Evolutionary conservation across 2,797 vertebrate genomes (phyloP).

Genomic region (Tamandua tetradactyla): DNA sequence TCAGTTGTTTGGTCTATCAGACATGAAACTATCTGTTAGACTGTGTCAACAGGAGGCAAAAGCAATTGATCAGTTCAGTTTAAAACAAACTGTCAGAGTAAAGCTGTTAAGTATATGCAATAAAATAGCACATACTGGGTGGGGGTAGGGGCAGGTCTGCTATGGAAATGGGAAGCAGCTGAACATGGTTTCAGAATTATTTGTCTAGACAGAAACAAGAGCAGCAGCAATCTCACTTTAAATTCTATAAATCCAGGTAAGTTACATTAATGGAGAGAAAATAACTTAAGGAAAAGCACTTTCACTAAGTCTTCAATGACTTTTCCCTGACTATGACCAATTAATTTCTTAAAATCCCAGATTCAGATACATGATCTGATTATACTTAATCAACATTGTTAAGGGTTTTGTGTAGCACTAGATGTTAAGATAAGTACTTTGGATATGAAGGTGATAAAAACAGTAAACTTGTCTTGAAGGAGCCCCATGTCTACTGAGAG

Average conservation of each 20-base stretch:
- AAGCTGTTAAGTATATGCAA: neutral
- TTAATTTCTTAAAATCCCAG: constrained; percentile 18
- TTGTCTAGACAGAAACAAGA: neutral
- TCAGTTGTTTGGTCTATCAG: neutral
- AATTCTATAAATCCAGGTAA: neutral
- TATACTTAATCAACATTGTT: neutral
- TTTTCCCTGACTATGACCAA: neutral
- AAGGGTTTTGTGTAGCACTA: neutral
- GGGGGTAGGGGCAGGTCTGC: too few relatives aligned
- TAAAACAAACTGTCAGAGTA: neutral
- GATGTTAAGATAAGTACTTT: neutral
- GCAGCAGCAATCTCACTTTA: neutral
- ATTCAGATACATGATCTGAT: neutral
- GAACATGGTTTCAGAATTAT: neutral
- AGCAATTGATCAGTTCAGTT: neutral
- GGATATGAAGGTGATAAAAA: neutral
- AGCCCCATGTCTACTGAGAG: neutral
- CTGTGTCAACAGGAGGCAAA: neutral
- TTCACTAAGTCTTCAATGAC: neutral
- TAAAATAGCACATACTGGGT: neutral
- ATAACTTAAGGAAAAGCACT: neutral
- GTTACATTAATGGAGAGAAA: neutral
- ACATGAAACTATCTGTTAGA: neutral
- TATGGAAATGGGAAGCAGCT: neutral
- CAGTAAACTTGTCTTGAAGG: neutral